These are phyloP conservation scores for Pteronotus mesoamericanus DNA, from an alignment of 2,797 vertebrate species.

Conservation along the genomic window DNA sequence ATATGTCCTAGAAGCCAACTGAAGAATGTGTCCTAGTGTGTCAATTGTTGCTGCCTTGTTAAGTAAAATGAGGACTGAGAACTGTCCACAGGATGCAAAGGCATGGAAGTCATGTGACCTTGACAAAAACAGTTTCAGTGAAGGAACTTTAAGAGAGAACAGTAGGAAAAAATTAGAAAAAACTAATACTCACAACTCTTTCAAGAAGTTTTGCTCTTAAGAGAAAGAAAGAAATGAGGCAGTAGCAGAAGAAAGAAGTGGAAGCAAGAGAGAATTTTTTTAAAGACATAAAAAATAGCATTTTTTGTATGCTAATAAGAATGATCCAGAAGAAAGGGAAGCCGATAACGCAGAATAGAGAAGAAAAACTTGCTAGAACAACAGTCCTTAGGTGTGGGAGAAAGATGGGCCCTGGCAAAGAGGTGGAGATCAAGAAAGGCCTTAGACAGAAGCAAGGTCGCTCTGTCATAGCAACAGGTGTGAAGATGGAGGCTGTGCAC, in stretches of 20 bases:
- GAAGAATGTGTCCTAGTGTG: neutral
- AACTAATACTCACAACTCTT: neutral
- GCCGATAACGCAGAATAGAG: neutral
- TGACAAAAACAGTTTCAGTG: neutral
- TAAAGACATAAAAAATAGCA: neutral
- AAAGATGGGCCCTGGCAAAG: neutral
- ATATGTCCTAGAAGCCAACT: neutral
- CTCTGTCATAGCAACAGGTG: neutral
- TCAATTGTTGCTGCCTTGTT: neutral
- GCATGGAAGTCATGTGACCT: neutral
- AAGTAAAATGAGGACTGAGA: neutral
- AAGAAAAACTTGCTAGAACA: neutral
- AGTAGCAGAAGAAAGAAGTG: neutral
- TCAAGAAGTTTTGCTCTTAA: neutral
- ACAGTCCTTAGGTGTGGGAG: neutral
- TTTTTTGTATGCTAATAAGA: neutral
- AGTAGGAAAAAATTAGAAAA: neutral
- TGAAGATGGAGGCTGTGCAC: neutral
- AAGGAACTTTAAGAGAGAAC: neutral
- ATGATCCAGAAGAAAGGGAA: constrained; percentile 10
- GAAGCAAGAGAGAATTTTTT: neutral
- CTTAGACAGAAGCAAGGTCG: neutral
- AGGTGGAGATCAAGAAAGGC: neutral
- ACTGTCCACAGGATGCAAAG: neutral
- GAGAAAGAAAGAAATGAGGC: neutral